These are phyloP conservation scores for Hypanus sabinus DNA, from an alignment of 2,113 vertebrate genomes.

Conservation along the genomic window DNA sequence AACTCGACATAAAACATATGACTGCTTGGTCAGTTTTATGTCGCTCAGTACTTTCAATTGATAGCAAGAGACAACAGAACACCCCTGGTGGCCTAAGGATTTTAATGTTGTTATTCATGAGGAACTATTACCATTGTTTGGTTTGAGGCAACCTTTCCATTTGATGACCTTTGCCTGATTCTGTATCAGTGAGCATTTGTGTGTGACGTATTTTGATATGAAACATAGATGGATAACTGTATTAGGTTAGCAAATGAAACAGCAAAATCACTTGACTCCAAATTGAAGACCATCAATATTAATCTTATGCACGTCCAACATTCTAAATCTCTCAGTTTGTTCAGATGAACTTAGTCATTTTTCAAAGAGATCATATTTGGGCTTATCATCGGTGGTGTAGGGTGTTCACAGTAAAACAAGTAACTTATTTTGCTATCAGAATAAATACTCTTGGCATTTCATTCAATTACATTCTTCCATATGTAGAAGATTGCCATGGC, in stretches of 20 bases:
- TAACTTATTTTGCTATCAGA: not conserved
- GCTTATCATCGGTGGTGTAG: not conserved
- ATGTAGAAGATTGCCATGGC: not conserved
- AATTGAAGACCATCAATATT: not conserved
- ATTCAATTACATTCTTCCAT: not conserved
- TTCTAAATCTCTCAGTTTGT: not conserved
- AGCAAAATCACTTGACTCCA: conserved; percentile 8
- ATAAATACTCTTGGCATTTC: not conserved
- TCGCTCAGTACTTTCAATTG: not conserved
- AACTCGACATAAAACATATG: not conserved
- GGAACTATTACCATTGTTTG: not conserved
- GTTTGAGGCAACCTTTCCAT: not conserved
- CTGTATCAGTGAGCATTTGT: not conserved
- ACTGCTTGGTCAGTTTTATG: not conserved
- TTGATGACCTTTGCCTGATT: not conserved
- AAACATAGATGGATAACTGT: not conserved
- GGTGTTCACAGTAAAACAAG: not conserved
- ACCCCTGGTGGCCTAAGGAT: not conserved
- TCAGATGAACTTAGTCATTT: not conserved
- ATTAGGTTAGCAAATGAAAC: not conserved
- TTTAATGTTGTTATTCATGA: conserved; percentile 2
- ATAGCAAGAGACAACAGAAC: not conserved
- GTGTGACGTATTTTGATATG: not conserved
- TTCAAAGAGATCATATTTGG: not conserved
- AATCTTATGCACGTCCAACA: not conserved